Conservation (phyloP, 2,797 vertebrate species). For the Hapalemur alaotrensis region DNA sequence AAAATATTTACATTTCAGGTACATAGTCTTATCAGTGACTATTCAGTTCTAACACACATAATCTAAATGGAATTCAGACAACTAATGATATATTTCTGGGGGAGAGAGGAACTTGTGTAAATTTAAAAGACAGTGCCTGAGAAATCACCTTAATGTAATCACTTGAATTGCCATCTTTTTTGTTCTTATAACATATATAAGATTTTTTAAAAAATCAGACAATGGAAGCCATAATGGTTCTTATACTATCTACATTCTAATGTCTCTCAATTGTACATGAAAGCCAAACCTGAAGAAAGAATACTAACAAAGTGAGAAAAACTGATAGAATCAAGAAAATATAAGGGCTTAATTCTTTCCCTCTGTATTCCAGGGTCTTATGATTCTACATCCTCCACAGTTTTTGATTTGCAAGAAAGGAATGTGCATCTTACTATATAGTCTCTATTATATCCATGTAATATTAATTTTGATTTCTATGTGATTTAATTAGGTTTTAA, state of each 20-base stretch:
- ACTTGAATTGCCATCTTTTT: background rate
- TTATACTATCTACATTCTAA: background rate
- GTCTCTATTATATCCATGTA: background rate
- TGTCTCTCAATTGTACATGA: background rate
- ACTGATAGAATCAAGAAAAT: background rate
- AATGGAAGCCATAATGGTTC: background rate
- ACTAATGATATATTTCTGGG: background rate
- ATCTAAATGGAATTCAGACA: background rate
- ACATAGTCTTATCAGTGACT: background rate
- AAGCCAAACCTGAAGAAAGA: background rate
- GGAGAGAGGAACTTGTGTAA: background rate
- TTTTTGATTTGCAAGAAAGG: background rate
- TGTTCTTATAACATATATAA: background rate
- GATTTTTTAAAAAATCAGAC: background rate
- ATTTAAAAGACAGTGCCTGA: background rate
- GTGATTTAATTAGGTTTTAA: constrained; percentile 21
- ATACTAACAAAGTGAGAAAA: background rate
- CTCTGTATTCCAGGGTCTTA: background rate
- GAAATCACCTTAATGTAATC: background rate
- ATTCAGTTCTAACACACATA: background rate
- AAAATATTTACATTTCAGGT: constrained; percentile 23
- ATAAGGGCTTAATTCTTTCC: background rate
- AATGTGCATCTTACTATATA: background rate
- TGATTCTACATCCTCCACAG: background rate
- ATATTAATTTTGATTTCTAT: background rate